Evolutionary conservation across 1,140 invertebrate species (phyloP).

Genomic region (Rhynchophorus ferrugineus): DNA sequence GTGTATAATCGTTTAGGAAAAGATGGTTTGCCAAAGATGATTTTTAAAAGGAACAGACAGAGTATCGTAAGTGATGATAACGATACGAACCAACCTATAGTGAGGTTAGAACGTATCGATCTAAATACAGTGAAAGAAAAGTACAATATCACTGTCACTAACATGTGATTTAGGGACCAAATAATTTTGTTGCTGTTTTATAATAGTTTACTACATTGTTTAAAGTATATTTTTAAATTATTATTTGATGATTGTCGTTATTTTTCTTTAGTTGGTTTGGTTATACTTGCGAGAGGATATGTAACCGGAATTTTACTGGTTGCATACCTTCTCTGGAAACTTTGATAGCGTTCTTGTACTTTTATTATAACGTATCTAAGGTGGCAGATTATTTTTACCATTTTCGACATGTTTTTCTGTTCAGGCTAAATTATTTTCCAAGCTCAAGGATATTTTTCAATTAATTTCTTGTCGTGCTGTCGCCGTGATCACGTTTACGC

Average conservation of each 20-base stretch:
- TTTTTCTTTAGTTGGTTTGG: neutral
- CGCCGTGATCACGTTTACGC: too few relatives aligned
- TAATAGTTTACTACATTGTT: constrained; percentile 1
- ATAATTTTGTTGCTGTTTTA: constrained; percentile 18
- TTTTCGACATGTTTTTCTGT: too few relatives aligned
- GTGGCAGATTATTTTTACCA: too few relatives aligned
- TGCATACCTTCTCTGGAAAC: too few relatives aligned
- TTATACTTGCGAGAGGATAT: neutral
- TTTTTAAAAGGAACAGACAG: constrained; percentile 29
- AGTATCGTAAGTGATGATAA: constrained; percentile 12
- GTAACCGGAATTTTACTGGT: too few relatives aligned
- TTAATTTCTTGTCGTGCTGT: too few relatives aligned
- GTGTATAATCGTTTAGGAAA: constrained; percentile 22
- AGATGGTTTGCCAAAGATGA: constrained; percentile 31
- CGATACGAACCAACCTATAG: constrained; percentile 25
- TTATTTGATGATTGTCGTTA: neutral
- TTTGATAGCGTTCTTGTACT: too few relatives aligned
- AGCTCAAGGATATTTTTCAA: too few relatives aligned
- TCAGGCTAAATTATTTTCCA: too few relatives aligned
- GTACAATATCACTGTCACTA: constrained; percentile 19
- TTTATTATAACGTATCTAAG: too few relatives aligned
- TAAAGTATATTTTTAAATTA: neutral
- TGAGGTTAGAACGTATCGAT: constrained; percentile 28
- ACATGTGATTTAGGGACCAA: constrained; percentile 31
- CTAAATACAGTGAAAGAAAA: constrained; percentile 24